Percentiles rank a stretch among this genome's conserved stretches.
Evolutionary conservation across 37 sponge, comb jelly and placozoan species (phyloP).

Genomic region (Crambe crambe): DNA sequence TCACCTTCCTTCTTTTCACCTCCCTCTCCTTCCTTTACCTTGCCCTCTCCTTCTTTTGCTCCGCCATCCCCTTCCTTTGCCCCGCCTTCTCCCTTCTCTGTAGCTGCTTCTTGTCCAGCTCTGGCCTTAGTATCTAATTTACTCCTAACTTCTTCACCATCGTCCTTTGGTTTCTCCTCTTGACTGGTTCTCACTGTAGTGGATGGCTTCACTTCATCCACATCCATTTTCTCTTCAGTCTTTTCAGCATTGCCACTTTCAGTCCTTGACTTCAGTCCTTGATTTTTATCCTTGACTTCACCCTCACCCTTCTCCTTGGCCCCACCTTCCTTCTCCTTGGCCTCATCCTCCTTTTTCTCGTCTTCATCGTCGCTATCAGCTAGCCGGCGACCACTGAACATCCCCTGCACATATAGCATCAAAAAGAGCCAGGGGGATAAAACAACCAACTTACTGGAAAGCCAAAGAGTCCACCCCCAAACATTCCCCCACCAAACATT

Average conservation of each 20-base stretch:
- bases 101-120: not conserved
- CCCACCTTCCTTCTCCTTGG: not conserved
- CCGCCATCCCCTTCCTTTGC: not conserved
- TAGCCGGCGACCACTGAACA: not conserved
- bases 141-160: not conserved
- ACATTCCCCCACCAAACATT: not conserved
- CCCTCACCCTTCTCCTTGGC: not conserved
- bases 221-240: not conserved
- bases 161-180: not conserved
- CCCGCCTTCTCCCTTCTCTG: not conserved
- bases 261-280: too few species aligned
- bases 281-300: constrained; percentile 5
- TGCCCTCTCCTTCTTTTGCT: not conserved
- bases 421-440: not conserved
- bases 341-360: not conserved
- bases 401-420: not conserved
- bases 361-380: not conserved
- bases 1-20: constrained; percentile 15
- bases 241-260: not conserved
- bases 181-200: not conserved
- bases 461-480: not conserved
- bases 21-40: constrained; percentile 5
- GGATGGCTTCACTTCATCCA: not conserved
- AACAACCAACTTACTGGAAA: too few species aligned
- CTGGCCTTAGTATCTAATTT: not conserved